Evolutionary conservation across 2,113 vertebrate genomes (phyloP), one percentile per base, ranked within the genome.

Genomic region (Macrotis lagotis): DNA sequence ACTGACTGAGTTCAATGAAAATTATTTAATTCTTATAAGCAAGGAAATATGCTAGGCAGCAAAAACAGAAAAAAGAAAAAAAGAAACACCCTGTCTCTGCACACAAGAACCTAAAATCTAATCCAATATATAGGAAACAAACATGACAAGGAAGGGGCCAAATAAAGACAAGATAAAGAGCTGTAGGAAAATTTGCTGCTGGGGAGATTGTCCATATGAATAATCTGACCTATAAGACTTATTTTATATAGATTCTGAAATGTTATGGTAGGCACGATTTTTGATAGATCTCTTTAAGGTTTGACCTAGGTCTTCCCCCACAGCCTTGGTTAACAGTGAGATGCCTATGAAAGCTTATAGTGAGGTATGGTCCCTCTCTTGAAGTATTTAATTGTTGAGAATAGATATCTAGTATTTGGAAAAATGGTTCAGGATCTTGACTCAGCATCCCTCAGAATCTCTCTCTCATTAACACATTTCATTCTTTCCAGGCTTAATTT

Each of bases 221-320:
- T 0, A 0, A 9, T 1, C 48, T 19, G 48, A 26, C 12, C 50
- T 50, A 7, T 25, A 2, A 0, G 16, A 16, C 51, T 74, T 16
- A 11, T 2, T 0, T n/a, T 8, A 48, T 48, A 94, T 89, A 66
- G 90, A 83, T 0, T 10, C 66, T 48, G 52, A 51, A 52, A 12
- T 25, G 6, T n/a, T 0, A 91, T 6, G 6, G 49, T 26, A 2
- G 91, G 37, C 26, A 22, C 19, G 50, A n/a, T 0, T 5, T 5
- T 51, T 26, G 25, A 89, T 52, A 95, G 22, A 44, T 31, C 91
- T 3, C 50, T 55, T 91, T 47, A 51, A 92, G 51, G 48, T 16
- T 50, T 91, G 49, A 90, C 25, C 26, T n/a, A 91, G 31, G 8
- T 9, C 12, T 28, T 26, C 28, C 88, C 25, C 51, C 53, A 53